Evolutionary conservation across 2,113 vertebrate genomes (phyloP), one percentile per base, ranked within the genome.

Genomic region (Phainopepla nitens): DNA sequence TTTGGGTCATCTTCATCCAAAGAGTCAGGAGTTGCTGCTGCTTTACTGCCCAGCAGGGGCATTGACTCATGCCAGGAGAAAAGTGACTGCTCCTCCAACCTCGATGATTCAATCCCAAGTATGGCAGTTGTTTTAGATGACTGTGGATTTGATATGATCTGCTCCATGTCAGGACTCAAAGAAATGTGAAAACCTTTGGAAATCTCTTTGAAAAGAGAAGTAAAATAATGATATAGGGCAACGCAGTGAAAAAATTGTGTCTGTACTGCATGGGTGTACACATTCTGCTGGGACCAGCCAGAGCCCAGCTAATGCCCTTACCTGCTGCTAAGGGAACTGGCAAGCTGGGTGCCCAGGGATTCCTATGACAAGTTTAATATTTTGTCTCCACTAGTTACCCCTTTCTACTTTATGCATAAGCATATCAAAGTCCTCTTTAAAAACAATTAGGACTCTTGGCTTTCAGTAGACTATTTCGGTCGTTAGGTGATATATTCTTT

Each of bases 211-310:
- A 36, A 77, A 87, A 45, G 54, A 47, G 65, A n/a, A 33, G 15
- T 27, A 7, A 39, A 58, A 50, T 47, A 80, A 17, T 62, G 11
- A 6, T 5, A 22, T 50, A 2, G 10, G 29, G 69, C 17, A 75
- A 13, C 0, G 2, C 20, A 62, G 5, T 15, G 51, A 51, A 64
- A 49, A 53, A 29, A 24, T 53, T 50, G 15, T 62, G 36, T 33
- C 27, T 70, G 60, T 2, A 0, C 20, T 56, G 2, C 0, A 2
- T 7, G 9, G 23, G 23, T 19, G 20, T 44, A 8, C 27, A 2
- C 11, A 1, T 44, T 75, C 7, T 71, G 36, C 28, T 18, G 10
- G 39, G 28, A 20, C 35, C 70, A 54, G 29, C 79, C 4, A 14
- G 20, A 68, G 58, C n/a, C 45, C 71, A 51, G 18, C 31, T 78